Evolutionary conservation across 2,797 vertebrate genomes (phyloP).

Genomic region (Xiphophorus birchmanni): DNA sequence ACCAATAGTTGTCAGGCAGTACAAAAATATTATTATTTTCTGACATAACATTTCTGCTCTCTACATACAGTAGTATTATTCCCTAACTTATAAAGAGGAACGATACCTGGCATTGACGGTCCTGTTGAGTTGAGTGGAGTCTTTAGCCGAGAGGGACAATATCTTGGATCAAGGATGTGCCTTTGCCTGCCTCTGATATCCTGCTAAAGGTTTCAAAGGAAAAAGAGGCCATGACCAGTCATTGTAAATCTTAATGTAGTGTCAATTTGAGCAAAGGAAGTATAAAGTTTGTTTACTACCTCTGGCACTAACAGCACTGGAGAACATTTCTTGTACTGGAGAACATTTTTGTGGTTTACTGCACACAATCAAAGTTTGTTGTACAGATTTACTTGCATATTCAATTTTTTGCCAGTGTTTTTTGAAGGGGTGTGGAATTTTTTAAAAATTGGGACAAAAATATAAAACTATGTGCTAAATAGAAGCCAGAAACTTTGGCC

Average conservation of each 20-base stretch:
- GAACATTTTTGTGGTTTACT: conserved; percentile 15
- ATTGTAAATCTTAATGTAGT: conserved; percentile 44
- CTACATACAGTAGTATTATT: conserved; percentile 65
- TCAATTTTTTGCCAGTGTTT: neutral
- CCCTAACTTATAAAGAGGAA: conserved; percentile 74
- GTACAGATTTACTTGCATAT: conserved; percentile 1
- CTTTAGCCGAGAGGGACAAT: conserved; percentile 55
- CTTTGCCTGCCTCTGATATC: conserved; percentile 40
- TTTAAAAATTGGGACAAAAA: neutral
- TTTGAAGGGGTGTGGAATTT: neutral
- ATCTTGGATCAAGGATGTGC: conserved; percentile 51
- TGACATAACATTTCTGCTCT: conserved; percentile 80
- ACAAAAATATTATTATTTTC: conserved; percentile 80
- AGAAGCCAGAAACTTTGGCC: neutral
- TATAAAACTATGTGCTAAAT: neutral
- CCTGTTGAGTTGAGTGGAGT: conserved; percentile 50
- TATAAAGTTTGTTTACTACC: conserved; percentile 50
- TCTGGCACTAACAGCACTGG: conserved; percentile 20
- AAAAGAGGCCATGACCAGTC: conserved; percentile 38
- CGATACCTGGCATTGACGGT: conserved; percentile 71
- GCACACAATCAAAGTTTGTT: conserved; percentile 12
- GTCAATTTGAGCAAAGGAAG: conserved; percentile 41
- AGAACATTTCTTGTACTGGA: conserved; percentile 8
- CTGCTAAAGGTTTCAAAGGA: conserved; percentile 50
- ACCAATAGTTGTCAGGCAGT: conserved; percentile 78